A percentile compares a stretch with the other conserved stretches of the same genome.
These are phyloP conservation scores for Cochlearius cochlearius DNA, from an alignment of 2,113 vertebrate genomes.

Conservation along the genomic window DNA sequence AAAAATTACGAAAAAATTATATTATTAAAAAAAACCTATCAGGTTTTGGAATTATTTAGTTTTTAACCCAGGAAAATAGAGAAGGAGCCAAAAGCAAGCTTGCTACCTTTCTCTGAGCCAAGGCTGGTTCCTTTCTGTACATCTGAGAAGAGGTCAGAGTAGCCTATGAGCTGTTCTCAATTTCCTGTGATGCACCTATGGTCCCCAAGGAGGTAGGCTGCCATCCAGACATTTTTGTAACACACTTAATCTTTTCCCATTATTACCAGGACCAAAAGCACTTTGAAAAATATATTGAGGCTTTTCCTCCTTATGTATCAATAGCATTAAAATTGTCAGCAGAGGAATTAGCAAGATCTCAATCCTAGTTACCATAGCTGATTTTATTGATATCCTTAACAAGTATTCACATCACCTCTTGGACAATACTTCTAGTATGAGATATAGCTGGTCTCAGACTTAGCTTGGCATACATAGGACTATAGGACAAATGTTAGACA, in stretches of 20 bases:
- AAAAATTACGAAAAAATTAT: neutral
- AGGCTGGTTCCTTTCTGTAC: neutral
- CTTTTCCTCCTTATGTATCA: neutral
- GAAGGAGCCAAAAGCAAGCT: neutral
- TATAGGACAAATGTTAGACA: neutral
- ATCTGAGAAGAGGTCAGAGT: neutral
- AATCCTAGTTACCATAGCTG: neutral
- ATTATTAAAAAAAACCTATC: neutral
- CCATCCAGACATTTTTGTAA: neutral
- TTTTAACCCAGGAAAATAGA: neutral
- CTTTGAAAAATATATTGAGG: neutral
- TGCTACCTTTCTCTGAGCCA: neutral
- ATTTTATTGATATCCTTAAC: neutral
- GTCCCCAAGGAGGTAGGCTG: neutral
- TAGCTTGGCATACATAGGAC: neutral
- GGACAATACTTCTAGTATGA: neutral
- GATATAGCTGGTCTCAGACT: neutral
- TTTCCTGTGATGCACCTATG: neutral
- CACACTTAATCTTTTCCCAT: neutral
- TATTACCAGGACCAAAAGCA: neutral
- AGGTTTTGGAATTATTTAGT: neutral
- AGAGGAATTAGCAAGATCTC: neutral
- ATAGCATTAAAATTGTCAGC: neutral
- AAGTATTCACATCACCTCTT: neutral
- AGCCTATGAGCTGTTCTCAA: neutral